phyloP scores from a whole-genome alignment of 1,140 invertebrate genomes.

The Drosophila parvula region DNA sequence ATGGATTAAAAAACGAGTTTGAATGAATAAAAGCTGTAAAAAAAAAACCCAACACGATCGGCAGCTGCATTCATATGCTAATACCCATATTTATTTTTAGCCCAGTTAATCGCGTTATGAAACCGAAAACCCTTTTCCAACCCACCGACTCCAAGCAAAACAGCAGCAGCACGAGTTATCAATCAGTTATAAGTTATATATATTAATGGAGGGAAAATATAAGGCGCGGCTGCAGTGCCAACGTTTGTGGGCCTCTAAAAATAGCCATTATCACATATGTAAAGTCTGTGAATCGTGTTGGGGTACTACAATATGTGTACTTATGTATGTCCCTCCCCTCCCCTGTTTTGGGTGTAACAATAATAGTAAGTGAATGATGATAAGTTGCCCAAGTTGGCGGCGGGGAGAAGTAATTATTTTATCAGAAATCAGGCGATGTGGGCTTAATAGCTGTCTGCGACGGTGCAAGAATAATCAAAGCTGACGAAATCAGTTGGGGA shows the following conservation, averaged over 20 bases:
- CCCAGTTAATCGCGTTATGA: slow-evolving; percentile 47
- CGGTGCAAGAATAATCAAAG: slow-evolving; percentile 4
- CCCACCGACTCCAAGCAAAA: slow-evolving; percentile 23
- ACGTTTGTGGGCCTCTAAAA: slow-evolving; percentile 57
- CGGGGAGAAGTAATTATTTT: slow-evolving; percentile 24
- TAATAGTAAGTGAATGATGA: slow-evolving; percentile 32
- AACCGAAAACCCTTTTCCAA: slow-evolving; percentile 55
- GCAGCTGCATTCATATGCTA: slow-evolving; percentile 60
- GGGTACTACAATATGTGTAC: slow-evolving; percentile 15
- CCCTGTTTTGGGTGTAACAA: slow-evolving; percentile 19
- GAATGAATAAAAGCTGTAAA: slow-evolving; percentile 13
- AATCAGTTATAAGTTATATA: slow-evolving; percentile 49
- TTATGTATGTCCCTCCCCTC: not conserved
- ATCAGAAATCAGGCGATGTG: slow-evolving; percentile 29
- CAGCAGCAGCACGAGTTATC: slow-evolving; percentile 46
- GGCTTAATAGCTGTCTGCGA: slow-evolving; percentile 23
- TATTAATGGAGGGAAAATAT: slow-evolving; percentile 21
- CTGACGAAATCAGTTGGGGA: slow-evolving; percentile 16
- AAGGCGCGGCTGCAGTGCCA: slow-evolving; percentile 45
- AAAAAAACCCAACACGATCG: slow-evolving; percentile 22
- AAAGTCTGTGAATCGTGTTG: slow-evolving; percentile 50
- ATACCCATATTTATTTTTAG: slow-evolving; percentile 57
- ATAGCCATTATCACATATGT: slow-evolving; percentile 71
- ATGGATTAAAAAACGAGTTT: slow-evolving; percentile 61
- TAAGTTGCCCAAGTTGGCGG: slow-evolving; percentile 17